Evolutionary conservation across 2,797 vertebrate genomes (phyloP), one percentile per base, ranked within the genome.

Genomic region (Macropodus opercularis): DNA sequence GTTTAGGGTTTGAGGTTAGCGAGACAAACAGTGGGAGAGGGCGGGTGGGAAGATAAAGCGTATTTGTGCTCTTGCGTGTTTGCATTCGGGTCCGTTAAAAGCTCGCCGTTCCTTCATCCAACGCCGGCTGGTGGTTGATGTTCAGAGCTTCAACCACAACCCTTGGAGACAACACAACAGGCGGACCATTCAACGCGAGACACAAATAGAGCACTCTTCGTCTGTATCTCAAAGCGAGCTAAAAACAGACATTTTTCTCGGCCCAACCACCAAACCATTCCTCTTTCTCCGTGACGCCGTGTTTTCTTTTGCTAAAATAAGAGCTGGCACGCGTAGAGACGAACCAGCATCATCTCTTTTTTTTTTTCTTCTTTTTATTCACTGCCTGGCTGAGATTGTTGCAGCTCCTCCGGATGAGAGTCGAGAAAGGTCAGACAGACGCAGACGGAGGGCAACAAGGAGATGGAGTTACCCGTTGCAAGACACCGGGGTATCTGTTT

Each of bases 371-470:
- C 40, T 64, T 69, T 79, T 73, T 75, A 63, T 70, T 68, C 69
- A 48, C 64, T 52, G 69, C 62, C 80, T 63, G 50, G 47, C 75
- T 65, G 75, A 2, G 53, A 72, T 53, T 32, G 72, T 44, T 47
- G 72, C 55, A 10, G 23, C 59, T 42, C 43, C 58, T 67, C 48
- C 0, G 55, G 54, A 72, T 65, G 72, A 64, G 82, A 76, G 78
- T 72, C 77, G 47, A 46, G 47, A 80, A 75, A 87, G 85, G 86
- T 85, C 85, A 84, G 64, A 50, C 63, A 9, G 77, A 62, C 51
- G 34, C 47, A 63, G 80, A 69, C 56, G 29, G 67, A 68, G 74
- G 83, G 67, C 81, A 74, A 34, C 32, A 8, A 75, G 60, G 75
- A 17, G 72, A 83, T 84, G 64, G 63, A 83, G 77, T 83, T 87